These are phyloP conservation scores for Anagrus nilaparvatae DNA, from an alignment of 1,140 invertebrate species.

Conservation along the genomic window DNA sequence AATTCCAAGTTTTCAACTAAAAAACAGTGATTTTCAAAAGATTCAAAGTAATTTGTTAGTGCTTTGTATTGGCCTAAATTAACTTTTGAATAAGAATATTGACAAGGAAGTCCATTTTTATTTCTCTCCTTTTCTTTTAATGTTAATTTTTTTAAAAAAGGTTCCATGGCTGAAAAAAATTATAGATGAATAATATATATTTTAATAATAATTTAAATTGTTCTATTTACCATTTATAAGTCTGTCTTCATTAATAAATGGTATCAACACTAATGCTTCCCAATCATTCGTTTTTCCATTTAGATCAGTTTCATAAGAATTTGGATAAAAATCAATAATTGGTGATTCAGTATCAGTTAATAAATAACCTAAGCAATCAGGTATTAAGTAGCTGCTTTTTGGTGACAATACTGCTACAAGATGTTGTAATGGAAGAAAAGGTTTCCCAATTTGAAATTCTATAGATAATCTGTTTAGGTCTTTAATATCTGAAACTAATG, in stretches of 20 bases:
- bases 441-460: slow-evolving; percentile 71
- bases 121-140: slow-evolving; percentile 70
- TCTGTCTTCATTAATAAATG: slow-evolving; percentile 78
- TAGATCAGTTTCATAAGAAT: slow-evolving; percentile 77
- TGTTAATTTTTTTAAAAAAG: slow-evolving; percentile 55
- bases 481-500: slow-evolving; percentile 87
- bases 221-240: slow-evolving; percentile 41
- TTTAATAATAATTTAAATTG: slow-evolving; percentile 5
- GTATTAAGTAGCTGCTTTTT: slow-evolving; percentile 68
- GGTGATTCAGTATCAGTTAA: slow-evolving; percentile 74
- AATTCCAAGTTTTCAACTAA: no score
- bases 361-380: slow-evolving; percentile 68
- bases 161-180: slow-evolving; percentile 54
- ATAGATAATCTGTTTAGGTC: slow-evolving; percentile 63
- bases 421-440: slow-evolving; percentile 92
- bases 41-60: slow-evolving; percentile 46
- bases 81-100: slow-evolving; percentile 58
- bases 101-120: slow-evolving; percentile 70
- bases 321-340: slow-evolving; percentile 82
- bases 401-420: slow-evolving; percentile 84
- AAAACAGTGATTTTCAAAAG: slow-evolving; percentile 28
- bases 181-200: neutral
- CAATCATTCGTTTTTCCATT: slow-evolving; percentile 93
- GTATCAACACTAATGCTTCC: slow-evolving; percentile 94
- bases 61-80: slow-evolving; percentile 44